Percentiles rank a stretch among this genome's conserved stretches.
phyloP scores from a whole-genome alignment of 2,888 invertebrate species.

The Dascillus cervinus region DNA sequence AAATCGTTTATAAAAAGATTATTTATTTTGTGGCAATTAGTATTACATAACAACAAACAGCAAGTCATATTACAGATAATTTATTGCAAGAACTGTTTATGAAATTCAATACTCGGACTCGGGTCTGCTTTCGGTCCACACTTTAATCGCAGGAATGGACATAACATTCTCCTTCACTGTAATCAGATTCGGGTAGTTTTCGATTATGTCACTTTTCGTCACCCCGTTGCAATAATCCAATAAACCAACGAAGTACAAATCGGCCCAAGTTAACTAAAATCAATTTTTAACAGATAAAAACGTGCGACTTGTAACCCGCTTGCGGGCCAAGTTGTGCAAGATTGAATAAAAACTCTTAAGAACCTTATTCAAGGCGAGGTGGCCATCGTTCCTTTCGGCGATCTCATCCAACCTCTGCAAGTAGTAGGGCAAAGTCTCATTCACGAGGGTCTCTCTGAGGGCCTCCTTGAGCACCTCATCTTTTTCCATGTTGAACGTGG shows the following conservation, averaged over 20 bases:
- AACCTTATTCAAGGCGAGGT: constrained; percentile 49
- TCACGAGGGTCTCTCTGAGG: constrained; percentile 44
- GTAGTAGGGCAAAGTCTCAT: constrained; percentile 50
- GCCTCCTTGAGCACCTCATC: constrained; percentile 46
- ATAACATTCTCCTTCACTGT: constrained; percentile 48
- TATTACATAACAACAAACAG: too few relatives aligned
- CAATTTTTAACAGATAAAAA: too few relatives aligned
- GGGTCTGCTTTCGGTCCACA: constrained; percentile 56
- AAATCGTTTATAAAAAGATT: too few relatives aligned
- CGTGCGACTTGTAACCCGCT: too few relatives aligned
- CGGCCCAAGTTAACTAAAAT: too few relatives aligned
- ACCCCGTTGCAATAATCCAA: too few relatives aligned
- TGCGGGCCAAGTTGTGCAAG: too few relatives aligned
- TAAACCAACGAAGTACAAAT: too few relatives aligned
- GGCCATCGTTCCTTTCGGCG: constrained; percentile 52
- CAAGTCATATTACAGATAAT: too few relatives aligned
- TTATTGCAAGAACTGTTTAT: too few relatives aligned
- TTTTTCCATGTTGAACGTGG: constrained; percentile 47
- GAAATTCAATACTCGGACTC: constrained; percentile 19
- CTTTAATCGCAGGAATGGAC: constrained; percentile 50
- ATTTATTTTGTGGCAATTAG: too few relatives aligned
- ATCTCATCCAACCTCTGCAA: constrained; percentile 51
- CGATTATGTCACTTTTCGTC: constrained; percentile 48
- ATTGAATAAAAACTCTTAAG: too few relatives aligned
- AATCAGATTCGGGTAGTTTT: constrained; percentile 50